Conservation (phyloP, 2,888 invertebrate genomes). For the Melolontha melolontha region DNA sequence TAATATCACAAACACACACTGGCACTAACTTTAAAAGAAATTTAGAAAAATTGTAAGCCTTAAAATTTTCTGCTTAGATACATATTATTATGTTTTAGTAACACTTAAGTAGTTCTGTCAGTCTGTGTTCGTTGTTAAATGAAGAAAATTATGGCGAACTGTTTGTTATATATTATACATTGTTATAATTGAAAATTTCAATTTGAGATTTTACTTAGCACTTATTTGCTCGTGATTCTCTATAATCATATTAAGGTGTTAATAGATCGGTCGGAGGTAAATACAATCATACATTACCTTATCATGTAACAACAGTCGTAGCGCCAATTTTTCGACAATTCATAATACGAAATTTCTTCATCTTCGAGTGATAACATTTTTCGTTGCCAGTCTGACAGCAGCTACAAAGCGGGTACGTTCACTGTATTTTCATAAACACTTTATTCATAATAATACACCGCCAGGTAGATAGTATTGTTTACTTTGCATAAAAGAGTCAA, state of each 20-base stretch:
- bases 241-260: slow-evolving; percentile 33
- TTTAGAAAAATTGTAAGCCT: not conserved
- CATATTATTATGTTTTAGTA: slow-evolving; percentile 10
- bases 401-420: slow-evolving; percentile 17
- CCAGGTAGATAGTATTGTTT: slow-evolving; percentile 22
- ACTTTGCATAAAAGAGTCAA: slow-evolving; percentile 7
- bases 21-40: not conserved
- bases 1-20: slow-evolving; percentile 16
- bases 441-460: slow-evolving; percentile 5
- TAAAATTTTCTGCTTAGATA: not conserved
- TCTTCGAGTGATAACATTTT: slow-evolving; percentile 45
- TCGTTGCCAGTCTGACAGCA: not conserved
- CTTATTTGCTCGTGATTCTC: slow-evolving; percentile 38
- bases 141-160: slow-evolving; percentile 1
- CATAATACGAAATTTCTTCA: slow-evolving; percentile 46
- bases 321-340: slow-evolving; percentile 43
- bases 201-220: slow-evolving; percentile 26
- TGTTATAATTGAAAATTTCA: slow-evolving; percentile 31
- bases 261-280: slow-evolving; percentile 19
- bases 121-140: slow-evolving; percentile 10
- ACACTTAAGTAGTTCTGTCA: slow-evolving; percentile 10
- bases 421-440: slow-evolving; percentile 18
- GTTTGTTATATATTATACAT: slow-evolving; percentile 35
- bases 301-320: slow-evolving; percentile 35
- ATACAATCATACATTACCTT: slow-evolving; percentile 31